Evolutionary conservation across 2,797 vertebrate species (phyloP), one percentile per base, ranked within the genome.

Genomic region (Acestrorhynchus altus): DNA sequence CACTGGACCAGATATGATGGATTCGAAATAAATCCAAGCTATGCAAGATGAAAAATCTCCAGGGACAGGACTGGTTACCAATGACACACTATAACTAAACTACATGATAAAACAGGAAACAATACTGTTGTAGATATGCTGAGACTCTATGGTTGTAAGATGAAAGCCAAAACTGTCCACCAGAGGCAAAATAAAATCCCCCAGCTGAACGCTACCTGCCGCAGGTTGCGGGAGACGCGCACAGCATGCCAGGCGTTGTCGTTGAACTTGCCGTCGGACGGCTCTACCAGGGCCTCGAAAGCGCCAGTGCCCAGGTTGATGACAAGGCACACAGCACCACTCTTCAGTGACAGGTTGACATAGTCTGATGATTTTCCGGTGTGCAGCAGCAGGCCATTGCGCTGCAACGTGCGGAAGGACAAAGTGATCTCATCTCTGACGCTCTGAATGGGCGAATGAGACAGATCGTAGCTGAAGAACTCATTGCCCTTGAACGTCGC

Each of bases 401-500:
- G 94, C 89, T 98, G 97, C 84, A 93, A 91, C 0, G 97, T 99
- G 47, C 96, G 95, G 91, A 99, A 99, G 75, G 96, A 95, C 81
- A 99, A 89, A 0, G 96, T 96, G 92, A 99, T 96, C 94, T 99
- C 97, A 4, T 99, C 97, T 39, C 95, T 88, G 89, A 96, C 98
- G 93, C 97, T 99, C 93, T 98, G 97, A 90, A 98, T 98, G 47
- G 97, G 96, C 73, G 94, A 96, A 91, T 95, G 96, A 0, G 97
- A 98, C 83, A 98, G 93, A 94, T 99, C 96, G 87, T 97, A 99
- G 94, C 96, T 98, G 95, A 98, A 99, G 92, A 95, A 99, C 87
- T 99, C 97, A 35, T 94, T 96, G 87, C 97, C 97, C 85, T 94
- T 94, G 92, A 96, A 98, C 42, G 97, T 98, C 72, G 96, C 96